These are phyloP conservation scores for Acleris emargana DNA, from an alignment of 2,888 invertebrate genomes.

Conservation along the genomic window DNA sequence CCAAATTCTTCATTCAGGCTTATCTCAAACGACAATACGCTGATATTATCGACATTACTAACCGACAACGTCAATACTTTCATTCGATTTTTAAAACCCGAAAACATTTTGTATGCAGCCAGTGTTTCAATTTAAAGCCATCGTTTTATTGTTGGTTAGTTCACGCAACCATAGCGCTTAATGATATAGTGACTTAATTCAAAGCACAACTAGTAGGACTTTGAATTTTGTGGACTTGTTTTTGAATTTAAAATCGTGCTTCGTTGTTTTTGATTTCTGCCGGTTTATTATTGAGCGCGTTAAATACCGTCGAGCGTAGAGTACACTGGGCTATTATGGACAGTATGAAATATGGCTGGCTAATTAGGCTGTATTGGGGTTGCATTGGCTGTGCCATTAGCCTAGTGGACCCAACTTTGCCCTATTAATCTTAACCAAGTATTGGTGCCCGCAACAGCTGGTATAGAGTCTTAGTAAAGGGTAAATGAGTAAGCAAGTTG, in stretches of 20 bases:
- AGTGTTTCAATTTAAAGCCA: not conserved
- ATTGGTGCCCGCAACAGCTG: slow-evolving; percentile 12
- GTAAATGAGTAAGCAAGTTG: not conserved
- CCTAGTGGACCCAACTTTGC: slow-evolving; percentile 23
- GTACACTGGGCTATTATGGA: slow-evolving; percentile 6
- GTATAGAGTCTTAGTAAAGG: not conserved
- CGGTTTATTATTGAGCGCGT: too few species aligned
- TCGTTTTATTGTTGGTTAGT: not conserved
- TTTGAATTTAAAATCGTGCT: too few species aligned
- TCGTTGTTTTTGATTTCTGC: too few species aligned
- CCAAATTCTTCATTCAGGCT: too few species aligned
- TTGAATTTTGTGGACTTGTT: too few species aligned
- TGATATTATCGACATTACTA: not conserved
- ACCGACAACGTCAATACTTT: not conserved
- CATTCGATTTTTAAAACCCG: not conserved
- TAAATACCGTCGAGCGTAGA: slow-evolving; percentile 7
- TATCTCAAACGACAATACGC: too few species aligned
- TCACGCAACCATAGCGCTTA: not conserved
- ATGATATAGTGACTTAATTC: too few species aligned
- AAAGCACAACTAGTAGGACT: too few species aligned
- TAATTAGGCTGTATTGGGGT: slow-evolving; percentile 30
- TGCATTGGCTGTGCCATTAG: slow-evolving; percentile 29
- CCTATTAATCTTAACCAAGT: slow-evolving; percentile 24
- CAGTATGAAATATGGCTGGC: slow-evolving; percentile 24
- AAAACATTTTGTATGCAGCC: not conserved